Percentiles rank a stretch among this genome's conserved stretches.
phyloP scores from a whole-genome alignment of 2,797 vertebrate species.

The Chrysocyon brachyurus region DNA sequence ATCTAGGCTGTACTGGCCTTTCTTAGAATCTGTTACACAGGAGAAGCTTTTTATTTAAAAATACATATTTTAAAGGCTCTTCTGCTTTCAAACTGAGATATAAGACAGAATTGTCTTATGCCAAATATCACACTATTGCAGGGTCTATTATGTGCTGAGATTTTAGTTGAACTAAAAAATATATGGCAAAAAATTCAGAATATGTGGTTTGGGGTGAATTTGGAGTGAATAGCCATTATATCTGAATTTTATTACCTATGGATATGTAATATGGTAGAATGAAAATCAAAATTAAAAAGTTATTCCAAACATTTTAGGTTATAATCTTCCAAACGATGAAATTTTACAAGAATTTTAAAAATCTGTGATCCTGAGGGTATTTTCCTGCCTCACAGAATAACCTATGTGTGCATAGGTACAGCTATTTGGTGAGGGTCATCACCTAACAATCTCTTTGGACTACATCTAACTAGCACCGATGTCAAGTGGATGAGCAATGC shows the following conservation, averaged over 20 bases:
- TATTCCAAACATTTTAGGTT: background rate
- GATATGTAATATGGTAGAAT: background rate
- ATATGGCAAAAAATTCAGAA: slow-evolving; percentile 5
- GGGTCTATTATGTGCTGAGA: background rate
- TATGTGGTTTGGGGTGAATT: background rate
- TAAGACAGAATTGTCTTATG: slow-evolving; percentile 11
- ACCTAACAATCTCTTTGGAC: background rate
- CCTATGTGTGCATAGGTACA: background rate
- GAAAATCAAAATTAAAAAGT: background rate
- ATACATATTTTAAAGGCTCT: slow-evolving; percentile 2
- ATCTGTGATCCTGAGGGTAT: background rate
- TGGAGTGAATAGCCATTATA: background rate
- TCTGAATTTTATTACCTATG: background rate
- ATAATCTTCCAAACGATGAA: background rate
- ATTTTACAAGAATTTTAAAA: background rate
- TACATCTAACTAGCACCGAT: background rate
- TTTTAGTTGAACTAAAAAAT: slow-evolving; percentile 37
- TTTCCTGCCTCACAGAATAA: background rate
- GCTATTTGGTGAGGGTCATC: background rate
- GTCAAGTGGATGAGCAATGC: background rate
- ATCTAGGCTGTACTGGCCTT: background rate
- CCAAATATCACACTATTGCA: slow-evolving; percentile 30
- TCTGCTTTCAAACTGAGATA: slow-evolving; percentile 16
- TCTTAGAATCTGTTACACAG: background rate
- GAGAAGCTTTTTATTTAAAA: background rate